Conservation (phyloP, 2,888 invertebrate species). For the Petrolisthes manimaculis region DNA sequence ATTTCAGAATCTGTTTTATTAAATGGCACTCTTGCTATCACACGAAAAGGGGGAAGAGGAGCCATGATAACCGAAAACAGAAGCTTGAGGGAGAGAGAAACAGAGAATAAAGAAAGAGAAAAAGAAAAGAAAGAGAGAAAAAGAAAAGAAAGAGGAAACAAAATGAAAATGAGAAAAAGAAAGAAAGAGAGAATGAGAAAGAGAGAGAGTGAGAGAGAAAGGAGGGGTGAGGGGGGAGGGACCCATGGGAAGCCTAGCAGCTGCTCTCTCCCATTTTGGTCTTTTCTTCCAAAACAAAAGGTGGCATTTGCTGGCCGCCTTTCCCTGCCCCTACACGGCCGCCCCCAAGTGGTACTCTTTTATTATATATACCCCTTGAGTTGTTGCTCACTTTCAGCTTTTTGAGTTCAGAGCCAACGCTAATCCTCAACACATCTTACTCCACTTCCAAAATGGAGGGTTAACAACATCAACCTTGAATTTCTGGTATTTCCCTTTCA, state of each 20-base stretch:
- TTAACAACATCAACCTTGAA: too few species aligned
- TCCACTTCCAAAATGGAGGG: too few species aligned
- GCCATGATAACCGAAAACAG: not conserved
- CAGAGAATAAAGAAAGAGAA: not conserved
- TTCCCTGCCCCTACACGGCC: constrained; percentile 10
- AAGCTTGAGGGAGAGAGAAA: not conserved
- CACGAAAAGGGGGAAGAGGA: not conserved
- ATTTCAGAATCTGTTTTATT: too few species aligned
- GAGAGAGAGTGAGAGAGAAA: not conserved
- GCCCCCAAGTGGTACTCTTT: not conserved
- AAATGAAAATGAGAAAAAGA: not conserved
- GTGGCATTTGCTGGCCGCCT: constrained; percentile 29
- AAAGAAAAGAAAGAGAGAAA: constrained; percentile 19
- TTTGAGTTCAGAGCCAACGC: too few species aligned
- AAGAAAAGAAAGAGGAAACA: not conserved
- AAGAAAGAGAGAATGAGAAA: not conserved
- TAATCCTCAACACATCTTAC: too few species aligned
- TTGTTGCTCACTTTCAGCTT: not conserved
- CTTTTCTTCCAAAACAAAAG: constrained; percentile 45
- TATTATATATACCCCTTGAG: not conserved
- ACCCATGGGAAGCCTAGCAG: not conserved
- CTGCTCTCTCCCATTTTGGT: constrained; percentile 32
- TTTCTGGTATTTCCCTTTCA: too few species aligned
- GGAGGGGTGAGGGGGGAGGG: not conserved
- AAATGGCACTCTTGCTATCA: too few species aligned